Base-by-base conservation (phyloP, 2,888 invertebrate genomes). In the Mimachlamys varia region DNA sequence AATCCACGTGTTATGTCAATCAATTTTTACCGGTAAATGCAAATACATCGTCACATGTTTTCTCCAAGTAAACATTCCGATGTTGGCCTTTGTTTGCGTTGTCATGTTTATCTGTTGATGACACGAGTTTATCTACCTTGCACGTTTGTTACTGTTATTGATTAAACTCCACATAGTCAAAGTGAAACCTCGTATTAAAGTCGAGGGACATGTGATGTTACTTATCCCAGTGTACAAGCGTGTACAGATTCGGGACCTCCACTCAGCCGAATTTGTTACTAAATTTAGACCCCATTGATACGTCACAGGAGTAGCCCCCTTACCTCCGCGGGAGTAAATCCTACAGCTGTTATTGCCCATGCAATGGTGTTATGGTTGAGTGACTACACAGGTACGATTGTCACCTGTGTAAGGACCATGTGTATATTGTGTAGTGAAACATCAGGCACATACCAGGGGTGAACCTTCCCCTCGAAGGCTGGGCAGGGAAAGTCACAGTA, bases 161-260 rank as follows among this genome's bases (percentile, higher is more conserved):
- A 27, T 27, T 76, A 76, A 27, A 76, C 76, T 76, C 33, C 76
- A 22, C 27, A 19, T 12, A 76, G 76, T 22, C 76, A 76, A 76
- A 76, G 76, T 76, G 76, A 76, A 76, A 76, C 22, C 76, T 19
- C 27, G 12, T 33, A 33, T 76, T 62, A 76, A 76, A 76, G 33
- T 33, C 12, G 27, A 76, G 76, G n/a, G 76, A 76, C 76, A 76
- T 76, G 76, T 76, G 27, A 76, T 33, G 58, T 76, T 76, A 76
- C 76, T 76, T 76, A 76, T 33, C n/a, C n/a, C n/a, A 58, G 15
- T 53, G 53, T 53, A 53, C n/a, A 58, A 19, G 58, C 33, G 76
- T 76, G 76, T 76, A 76, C 76, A 76, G 76, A 33, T 76, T 76
- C 76, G 76, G 76, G 76, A 76, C 76, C 76, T 76, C 76, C 76